phyloP scores from a whole-genome alignment of 1,140 invertebrate species.

The Cyphomyrmex costatus region DNA sequence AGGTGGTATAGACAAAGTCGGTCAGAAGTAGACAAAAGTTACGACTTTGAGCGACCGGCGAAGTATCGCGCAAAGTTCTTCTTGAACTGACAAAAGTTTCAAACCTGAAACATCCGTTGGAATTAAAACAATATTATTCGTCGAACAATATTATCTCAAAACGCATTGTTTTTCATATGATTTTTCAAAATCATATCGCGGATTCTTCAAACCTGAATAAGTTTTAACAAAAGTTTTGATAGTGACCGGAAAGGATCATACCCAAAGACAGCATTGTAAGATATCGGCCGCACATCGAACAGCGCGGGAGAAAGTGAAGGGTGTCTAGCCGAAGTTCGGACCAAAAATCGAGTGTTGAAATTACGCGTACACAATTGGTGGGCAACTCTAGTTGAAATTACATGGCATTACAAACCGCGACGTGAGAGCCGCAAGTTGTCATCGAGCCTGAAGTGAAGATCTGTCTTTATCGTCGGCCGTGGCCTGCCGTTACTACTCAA shows the following conservation, averaged over 20 bases:
- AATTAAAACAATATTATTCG: background rate
- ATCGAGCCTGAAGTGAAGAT: slow-evolving; percentile 7
- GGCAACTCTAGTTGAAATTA: background rate
- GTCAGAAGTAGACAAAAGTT: background rate
- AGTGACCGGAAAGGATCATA: background rate
- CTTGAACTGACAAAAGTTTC: background rate
- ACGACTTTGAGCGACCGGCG: background rate
- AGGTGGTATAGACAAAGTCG: background rate
- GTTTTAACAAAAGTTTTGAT: too few relatives aligned
- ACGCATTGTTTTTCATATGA: background rate
- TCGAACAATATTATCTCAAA: background rate
- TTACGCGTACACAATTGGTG: background rate
- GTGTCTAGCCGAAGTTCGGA: background rate
- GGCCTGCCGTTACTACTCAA: background rate
- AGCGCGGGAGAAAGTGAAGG: slow-evolving; percentile 25
- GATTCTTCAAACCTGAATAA: background rate
- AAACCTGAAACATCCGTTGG: background rate
- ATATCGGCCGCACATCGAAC: too few relatives aligned
- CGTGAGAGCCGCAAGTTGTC: background rate
- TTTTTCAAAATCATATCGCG: background rate
- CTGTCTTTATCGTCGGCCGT: background rate
- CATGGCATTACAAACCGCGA: background rate
- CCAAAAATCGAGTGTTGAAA: slow-evolving; percentile 39
- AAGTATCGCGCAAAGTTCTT: background rate
- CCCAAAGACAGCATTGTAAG: background rate